Evolutionary conservation across 2,888 invertebrate genomes (phyloP).

Genomic region (Idaea biselata): DNA sequence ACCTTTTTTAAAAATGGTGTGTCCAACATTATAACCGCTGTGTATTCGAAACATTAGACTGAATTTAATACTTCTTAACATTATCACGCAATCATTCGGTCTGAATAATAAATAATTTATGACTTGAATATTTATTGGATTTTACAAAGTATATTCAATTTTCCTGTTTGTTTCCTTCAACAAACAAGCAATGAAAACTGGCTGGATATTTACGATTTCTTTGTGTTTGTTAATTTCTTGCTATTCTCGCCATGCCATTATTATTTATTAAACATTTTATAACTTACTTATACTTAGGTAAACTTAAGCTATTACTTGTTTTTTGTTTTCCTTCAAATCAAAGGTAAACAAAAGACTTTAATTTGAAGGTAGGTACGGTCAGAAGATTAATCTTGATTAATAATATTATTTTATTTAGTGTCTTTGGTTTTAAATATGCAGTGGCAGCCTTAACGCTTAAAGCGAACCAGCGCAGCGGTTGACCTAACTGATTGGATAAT

Average conservation of each 20-base stretch:
- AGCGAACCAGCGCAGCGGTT: too few species aligned
- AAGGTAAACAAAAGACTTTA: too few species aligned
- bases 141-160: neutral
- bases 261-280: neutral
- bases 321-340: too few species aligned
- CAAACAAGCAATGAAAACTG: neutral
- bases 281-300: neutral
- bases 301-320: neutral
- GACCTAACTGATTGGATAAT: too few species aligned
- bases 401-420: too few species aligned
- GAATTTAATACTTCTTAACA: neutral
- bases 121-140: neutral
- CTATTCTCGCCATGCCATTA: neutral
- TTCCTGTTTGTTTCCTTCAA: neutral
- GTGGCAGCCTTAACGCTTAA: too few species aligned
- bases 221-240: neutral
- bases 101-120: constrained; percentile 1
- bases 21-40: too few species aligned
- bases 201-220: neutral
- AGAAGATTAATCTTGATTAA: too few species aligned
- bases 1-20: too few species aligned
- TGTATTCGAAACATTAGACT: too few species aligned
- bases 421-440: too few species aligned
- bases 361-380: too few species aligned
- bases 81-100: neutral